Percentiles rank a stretch among this genome's conserved stretches.
Conservation (phyloP, 2,888 invertebrate genomes). For the Epiblema foenella region DNA sequence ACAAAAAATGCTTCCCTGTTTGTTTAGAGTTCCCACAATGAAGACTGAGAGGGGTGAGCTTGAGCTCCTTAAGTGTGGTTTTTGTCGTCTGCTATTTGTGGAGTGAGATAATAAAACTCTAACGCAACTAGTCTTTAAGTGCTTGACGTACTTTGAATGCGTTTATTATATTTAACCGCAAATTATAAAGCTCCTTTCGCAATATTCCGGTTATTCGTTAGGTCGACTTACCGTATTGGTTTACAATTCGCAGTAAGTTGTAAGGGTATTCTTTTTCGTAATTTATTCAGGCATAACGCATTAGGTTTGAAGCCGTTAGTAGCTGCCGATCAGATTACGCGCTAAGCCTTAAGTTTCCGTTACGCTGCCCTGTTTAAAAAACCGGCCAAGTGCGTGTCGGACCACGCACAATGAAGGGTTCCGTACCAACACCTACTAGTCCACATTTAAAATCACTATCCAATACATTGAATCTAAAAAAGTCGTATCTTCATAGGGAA, state of each 20-base stretch:
- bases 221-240: conserved; percentile 41
- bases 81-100: conserved; percentile 77
- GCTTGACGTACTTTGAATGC: conserved; percentile 47
- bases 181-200: conserved; percentile 39
- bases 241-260: conserved; percentile 45
- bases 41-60: conserved; percentile 70
- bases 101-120: conserved; percentile 74
- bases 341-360: conserved; percentile 67
- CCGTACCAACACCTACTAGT: no score
- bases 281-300: conserved; percentile 72
- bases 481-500: no score
- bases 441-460: no score
- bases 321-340: conserved; percentile 75
- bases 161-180: conserved; percentile 38
- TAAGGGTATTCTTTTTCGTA: conserved; percentile 66
- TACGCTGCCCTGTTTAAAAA: conserved; percentile 24
- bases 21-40: conserved; percentile 78
- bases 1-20: conserved; percentile 73
- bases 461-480: no score
- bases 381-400: no score
- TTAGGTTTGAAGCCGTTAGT: conserved; percentile 74
- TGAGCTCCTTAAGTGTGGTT: conserved; percentile 78
- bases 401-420: no score
- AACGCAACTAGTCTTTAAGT: conserved; percentile 60
- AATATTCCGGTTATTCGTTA: conserved; percentile 43